These are phyloP conservation scores for Chrysolophus pictus DNA, from an alignment of 2,797 vertebrate genomes.

Conservation along the genomic window DNA sequence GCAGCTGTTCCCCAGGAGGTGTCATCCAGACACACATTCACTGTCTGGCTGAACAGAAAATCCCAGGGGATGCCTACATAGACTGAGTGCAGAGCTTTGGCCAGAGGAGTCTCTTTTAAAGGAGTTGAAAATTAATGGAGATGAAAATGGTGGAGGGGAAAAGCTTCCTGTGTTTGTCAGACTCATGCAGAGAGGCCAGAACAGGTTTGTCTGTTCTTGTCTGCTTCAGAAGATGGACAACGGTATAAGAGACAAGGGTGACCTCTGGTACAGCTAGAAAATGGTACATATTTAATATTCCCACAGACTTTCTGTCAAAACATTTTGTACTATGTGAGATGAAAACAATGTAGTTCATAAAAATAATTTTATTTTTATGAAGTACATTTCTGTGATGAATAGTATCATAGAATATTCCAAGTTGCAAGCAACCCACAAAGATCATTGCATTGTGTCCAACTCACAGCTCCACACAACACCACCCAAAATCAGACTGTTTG, in stretches of 20 bases:
- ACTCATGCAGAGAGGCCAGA: background rate
- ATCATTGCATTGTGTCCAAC: no score
- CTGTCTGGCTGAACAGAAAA: background rate
- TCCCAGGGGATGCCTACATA: background rate
- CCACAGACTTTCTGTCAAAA: background rate
- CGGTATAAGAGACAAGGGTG: background rate
- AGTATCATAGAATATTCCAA: background rate
- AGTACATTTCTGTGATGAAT: background rate
- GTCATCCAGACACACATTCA: background rate
- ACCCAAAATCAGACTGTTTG: no score
- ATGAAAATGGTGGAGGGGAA: background rate
- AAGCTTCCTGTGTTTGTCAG: background rate
- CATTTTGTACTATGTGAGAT: background rate
- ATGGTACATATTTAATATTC: background rate
- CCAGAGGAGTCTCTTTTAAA: background rate
- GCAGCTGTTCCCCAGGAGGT: background rate
- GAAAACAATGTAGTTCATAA: background rate
- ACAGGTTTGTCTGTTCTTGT: background rate
- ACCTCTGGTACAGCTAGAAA: background rate
- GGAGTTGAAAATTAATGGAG: constrained; percentile 9
- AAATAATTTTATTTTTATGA: background rate
- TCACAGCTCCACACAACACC: no score
- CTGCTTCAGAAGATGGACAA: background rate
- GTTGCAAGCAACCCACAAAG: no score
- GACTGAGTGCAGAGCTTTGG: background rate